A percentile compares a stretch with the other conserved stretches of the same genome.
Evolutionary conservation across 2,797 vertebrate genomes (phyloP).

Genomic region (Chelonia mydas): DNA sequence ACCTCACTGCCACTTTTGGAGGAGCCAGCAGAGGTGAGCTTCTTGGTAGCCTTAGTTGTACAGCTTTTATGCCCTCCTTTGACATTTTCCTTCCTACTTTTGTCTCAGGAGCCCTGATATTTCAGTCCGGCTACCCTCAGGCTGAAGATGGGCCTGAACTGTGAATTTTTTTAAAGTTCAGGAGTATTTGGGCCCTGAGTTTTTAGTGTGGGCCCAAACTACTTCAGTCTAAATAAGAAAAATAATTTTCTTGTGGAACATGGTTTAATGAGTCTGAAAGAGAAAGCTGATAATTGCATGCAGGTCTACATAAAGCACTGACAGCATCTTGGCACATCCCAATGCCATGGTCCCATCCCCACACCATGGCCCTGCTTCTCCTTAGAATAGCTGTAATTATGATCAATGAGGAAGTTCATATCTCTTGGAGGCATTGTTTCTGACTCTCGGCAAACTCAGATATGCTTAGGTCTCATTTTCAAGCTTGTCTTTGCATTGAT

Average conservation of each 20-base stretch:
- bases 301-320: not conserved
- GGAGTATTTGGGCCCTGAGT: not conserved
- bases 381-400: not conserved
- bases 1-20: not conserved
- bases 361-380: rapidly evolving
- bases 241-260: not conserved
- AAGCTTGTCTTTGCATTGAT: no score
- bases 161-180: not conserved
- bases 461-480: no score
- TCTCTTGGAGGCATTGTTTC: not conserved
- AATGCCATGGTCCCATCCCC: not conserved
- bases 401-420: no score
- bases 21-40: rapidly evolving
- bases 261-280: not conserved
- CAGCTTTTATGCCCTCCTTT: not conserved
- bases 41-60: not conserved
- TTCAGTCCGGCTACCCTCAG: not conserved
- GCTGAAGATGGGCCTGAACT: not conserved
- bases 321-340: no score
- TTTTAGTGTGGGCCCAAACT: not conserved
- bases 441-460: not conserved
- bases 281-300: not conserved
- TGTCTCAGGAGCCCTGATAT: not conserved
- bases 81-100: slow-evolving; percentile 3
- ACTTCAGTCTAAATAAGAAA: not conserved